phyloP scores from a whole-genome alignment of 1,140 invertebrate species.

The Pseudoatta argentina region DNA sequence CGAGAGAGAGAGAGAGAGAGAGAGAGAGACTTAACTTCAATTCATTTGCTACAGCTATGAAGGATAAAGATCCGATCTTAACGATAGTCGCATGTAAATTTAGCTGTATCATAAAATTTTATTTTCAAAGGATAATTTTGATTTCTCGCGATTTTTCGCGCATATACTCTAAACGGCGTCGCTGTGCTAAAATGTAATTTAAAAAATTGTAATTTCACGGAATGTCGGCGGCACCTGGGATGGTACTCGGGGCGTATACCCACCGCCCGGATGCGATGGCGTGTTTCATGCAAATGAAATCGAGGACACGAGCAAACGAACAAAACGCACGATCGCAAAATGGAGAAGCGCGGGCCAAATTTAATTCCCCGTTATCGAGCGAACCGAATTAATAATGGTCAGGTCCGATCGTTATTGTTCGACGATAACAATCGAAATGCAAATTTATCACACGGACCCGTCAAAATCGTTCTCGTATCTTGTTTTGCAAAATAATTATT shows the following conservation, averaged over 20 bases:
- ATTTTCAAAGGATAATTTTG: not conserved
- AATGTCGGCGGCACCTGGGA: conserved; percentile 43
- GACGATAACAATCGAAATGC: conserved; percentile 55
- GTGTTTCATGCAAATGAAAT: conserved; percentile 64
- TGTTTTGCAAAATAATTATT: conserved; percentile 51
- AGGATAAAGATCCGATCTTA: not conserved
- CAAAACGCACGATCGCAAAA: conserved; percentile 52
- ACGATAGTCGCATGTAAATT: not conserved
- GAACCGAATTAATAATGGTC: conserved; percentile 55
- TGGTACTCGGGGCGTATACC: not conserved
- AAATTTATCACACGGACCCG: conserved; percentile 38
- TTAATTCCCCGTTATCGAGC: conserved; percentile 52
- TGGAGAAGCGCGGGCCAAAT: conserved; percentile 41
- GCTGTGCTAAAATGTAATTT: conserved; percentile 48
- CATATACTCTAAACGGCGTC: not conserved
- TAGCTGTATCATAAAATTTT: not conserved
- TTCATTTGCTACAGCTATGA: not conserved
- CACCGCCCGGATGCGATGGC: conserved; percentile 35
- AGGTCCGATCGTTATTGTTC: conserved; percentile 45
- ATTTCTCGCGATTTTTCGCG: conserved; percentile 8
- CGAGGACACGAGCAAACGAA: conserved; percentile 44
- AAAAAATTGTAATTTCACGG: conserved; percentile 20
- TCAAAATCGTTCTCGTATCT: conserved; percentile 27
- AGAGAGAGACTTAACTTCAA: not conserved
- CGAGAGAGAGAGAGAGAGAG: not conserved